Percentiles rank a stretch among this genome's conserved stretches.
These are phyloP conservation scores for Huso huso DNA, from an alignment of 2,797 vertebrate genomes.

Conservation along the genomic window DNA sequence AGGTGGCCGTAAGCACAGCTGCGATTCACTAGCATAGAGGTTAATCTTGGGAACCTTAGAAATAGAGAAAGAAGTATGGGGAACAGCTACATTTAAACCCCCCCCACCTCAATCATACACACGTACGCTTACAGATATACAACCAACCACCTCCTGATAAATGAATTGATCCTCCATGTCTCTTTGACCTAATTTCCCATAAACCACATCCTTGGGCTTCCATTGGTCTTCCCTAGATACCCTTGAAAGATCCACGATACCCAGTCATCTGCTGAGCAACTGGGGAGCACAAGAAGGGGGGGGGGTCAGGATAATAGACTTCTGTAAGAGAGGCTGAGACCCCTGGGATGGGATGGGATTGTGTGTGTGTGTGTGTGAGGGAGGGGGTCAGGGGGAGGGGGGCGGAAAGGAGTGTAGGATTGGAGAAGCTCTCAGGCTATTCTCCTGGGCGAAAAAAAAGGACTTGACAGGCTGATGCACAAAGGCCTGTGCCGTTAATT, in stretches of 20 bases:
- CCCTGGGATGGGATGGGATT: too few relatives aligned
- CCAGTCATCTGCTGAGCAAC: too few relatives aligned
- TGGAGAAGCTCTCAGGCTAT: background rate
- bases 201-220: slow-evolving; percentile 13
- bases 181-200: slow-evolving; percentile 13
- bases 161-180: slow-evolving; percentile 21
- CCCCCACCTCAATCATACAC: slow-evolving; percentile 16
- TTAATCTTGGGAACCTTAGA: slow-evolving; percentile 14
- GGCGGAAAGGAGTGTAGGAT: background rate
- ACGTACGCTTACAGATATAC: slow-evolving; percentile 2
- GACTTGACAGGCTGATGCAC: background rate
- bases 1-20: slow-evolving; percentile 4
- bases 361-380: too few relatives aligned
- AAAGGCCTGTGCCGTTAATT: too few relatives aligned
- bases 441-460: background rate
- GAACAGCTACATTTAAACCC: slow-evolving; percentile 8
- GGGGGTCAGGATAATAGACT: too few relatives aligned
- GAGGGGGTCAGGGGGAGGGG: background rate
- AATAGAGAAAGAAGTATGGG: slow-evolving; percentile 4
- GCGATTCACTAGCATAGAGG: slow-evolving; percentile 9
- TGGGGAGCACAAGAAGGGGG: too few relatives aligned
- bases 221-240: slow-evolving; percentile 25
- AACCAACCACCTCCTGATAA: slow-evolving; percentile 17
- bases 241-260: background rate
- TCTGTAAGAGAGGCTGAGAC: too few relatives aligned